Evolutionary conservation across 1,140 invertebrate genomes (phyloP).

Genomic region (Drosophila biarmipes): DNA sequence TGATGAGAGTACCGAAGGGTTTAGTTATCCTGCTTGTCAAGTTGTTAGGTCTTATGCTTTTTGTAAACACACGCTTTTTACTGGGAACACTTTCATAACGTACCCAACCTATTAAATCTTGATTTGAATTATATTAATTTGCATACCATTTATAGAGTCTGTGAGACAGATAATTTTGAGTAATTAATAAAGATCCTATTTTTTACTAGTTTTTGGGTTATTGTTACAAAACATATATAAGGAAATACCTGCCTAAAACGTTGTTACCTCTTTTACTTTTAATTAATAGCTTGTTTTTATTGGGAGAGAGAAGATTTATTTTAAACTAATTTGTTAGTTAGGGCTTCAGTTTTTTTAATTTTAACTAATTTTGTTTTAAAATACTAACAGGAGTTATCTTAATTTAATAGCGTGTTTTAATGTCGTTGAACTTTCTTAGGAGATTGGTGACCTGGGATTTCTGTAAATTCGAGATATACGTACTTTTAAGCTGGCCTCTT

Average conservation of each 20-base stretch:
- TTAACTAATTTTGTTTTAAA: background rate
- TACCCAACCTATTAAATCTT: too few species aligned
- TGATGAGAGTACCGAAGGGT: too few species aligned
- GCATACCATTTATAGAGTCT: background rate
- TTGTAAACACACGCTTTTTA: too few species aligned
- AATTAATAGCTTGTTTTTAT: too few species aligned
- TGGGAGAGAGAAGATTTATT: too few species aligned
- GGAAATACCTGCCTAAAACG: background rate
- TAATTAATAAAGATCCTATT: background rate
- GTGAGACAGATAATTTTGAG: background rate
- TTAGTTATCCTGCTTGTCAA: background rate
- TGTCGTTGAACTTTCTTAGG: background rate
- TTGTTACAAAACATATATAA: too few species aligned
- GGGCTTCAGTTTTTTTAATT: background rate
- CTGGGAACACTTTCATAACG: too few species aligned
- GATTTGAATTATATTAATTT: background rate
- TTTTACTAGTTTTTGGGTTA: background rate
- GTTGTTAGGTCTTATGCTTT: background rate
- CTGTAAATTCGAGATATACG: constrained; percentile 11
- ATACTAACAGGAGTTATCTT: too few species aligned
- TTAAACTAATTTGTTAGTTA: too few species aligned
- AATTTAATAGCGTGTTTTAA: too few species aligned
- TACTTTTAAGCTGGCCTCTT: constrained; percentile 11
- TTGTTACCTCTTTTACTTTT: background rate
- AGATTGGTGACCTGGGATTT: constrained; percentile 11